These are phyloP conservation scores for Sylvilagus floridanus DNA, from an alignment of 2,797 vertebrate genomes.

Conservation along the genomic window DNA sequence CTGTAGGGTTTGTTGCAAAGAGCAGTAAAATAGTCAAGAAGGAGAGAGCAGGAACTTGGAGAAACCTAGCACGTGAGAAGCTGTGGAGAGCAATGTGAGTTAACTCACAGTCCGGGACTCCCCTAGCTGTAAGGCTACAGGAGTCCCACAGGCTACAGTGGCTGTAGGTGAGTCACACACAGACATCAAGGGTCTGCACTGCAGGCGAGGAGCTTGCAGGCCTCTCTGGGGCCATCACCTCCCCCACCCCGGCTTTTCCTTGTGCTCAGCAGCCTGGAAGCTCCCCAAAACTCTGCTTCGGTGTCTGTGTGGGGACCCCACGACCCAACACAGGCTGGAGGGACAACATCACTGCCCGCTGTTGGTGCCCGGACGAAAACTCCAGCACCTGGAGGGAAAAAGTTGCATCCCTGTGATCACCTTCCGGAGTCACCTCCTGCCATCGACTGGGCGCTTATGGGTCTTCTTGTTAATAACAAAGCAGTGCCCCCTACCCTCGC, in stretches of 20 bases:
- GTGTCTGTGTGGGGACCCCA: too few species aligned
- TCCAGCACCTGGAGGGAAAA: background rate
- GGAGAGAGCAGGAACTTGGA: background rate
- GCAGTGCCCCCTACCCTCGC: too few species aligned
- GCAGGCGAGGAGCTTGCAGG: background rate
- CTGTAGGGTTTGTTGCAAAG: background rate
- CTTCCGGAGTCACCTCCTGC: background rate
- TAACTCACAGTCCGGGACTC: background rate
- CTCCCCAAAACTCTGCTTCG: background rate
- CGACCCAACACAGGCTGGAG: too few species aligned
- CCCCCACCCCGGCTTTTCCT: background rate
- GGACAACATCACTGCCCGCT: background rate
- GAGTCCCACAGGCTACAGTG: background rate
- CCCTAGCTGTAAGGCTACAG: background rate
- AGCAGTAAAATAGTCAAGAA: background rate
- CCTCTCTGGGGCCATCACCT: background rate
- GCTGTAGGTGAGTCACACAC: background rate
- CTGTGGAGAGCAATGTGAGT: background rate
- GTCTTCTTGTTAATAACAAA: too few species aligned
- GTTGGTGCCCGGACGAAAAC: too few species aligned
- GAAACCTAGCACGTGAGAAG: background rate
- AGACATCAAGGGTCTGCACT: too few species aligned
- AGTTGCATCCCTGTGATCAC: background rate
- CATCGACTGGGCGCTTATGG: too few species aligned
- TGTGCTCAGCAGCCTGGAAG: background rate